phyloP scores from a whole-genome alignment of 2,888 invertebrate species.

The Campoplex nolae region DNA sequence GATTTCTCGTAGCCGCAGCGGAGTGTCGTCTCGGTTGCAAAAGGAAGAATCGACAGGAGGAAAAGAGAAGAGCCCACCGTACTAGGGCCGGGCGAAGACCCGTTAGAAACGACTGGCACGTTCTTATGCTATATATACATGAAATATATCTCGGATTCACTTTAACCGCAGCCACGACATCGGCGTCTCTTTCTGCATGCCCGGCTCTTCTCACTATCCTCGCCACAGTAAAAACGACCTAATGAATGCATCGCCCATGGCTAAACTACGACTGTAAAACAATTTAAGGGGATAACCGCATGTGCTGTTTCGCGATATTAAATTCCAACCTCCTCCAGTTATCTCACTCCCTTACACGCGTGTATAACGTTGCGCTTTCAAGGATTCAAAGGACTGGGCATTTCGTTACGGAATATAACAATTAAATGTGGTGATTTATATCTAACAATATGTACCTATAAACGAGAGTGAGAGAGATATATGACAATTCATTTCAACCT shows the following conservation, averaged over 20 bases:
- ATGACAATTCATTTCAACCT: neutral
- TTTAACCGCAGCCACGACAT: conserved; percentile 62
- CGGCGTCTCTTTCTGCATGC: conserved; percentile 67
- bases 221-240: conserved; percentile 79
- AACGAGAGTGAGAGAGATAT: neutral
- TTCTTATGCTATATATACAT: conserved; percentile 73
- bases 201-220: conserved; percentile 77
- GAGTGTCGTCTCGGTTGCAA: conserved; percentile 36
- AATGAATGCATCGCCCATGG: conserved; percentile 83
- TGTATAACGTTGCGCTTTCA: neutral
- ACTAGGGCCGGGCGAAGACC: conserved; percentile 72
- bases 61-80: conserved; percentile 45
- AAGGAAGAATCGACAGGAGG: conserved; percentile 19
- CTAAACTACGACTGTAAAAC: conserved; percentile 73
- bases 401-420: conserved; percentile 36
- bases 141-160: conserved; percentile 51
- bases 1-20: conserved; percentile 22
- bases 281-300: conserved; percentile 76
- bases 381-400: conserved; percentile 15
- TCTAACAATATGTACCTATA: neutral
- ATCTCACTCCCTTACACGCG: conserved; percentile 26
- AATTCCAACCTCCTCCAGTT: conserved; percentile 43
- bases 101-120: conserved; percentile 82
- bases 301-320: conserved; percentile 65
- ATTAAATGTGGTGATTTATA: neutral